Evolutionary conservation across 2,888 invertebrate genomes (phyloP), one percentile per base, ranked within the genome.

Genomic region (Pteria penguin): DNA sequence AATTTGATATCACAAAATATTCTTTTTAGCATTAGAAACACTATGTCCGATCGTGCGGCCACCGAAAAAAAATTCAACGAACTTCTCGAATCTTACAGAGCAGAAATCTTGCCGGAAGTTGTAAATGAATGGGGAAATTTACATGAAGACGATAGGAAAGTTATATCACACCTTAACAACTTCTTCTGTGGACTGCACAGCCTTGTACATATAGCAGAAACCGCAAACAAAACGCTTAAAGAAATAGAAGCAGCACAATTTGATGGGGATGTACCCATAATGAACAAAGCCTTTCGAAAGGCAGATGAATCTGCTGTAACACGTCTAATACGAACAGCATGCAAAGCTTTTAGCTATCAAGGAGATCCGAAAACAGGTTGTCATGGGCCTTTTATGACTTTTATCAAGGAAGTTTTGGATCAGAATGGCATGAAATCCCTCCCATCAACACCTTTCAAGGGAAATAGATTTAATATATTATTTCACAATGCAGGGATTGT

Each of bases 401-500:
- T 63, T 27, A 69, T 78, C 0, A 58, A 54, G 27, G 58, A 68
- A 2, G 71, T 75, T 70, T 32, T 81, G 22, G 65, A 71, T 24
- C 45, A 69, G 52, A 76, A 76, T 57, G 45, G 14, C 26, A 32
- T 71, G 67, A 24, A 29, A 2, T 33, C 61, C 24, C 36, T 79
- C 5, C 76, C 76, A n/a, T 33, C 78, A 2, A 57, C 69, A 24
- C 72, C 69, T 1, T 71, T 75, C 3, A 57, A 52, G 18, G 82
- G 82, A 1, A 76, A 79, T 55, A 36, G 73, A 14, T 80, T 80
- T n/a, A 76, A 76, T 69, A 76, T 80, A 18, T 32, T 78, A 4
- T 78, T 78, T 58, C 45, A 61, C 27, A 79, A 79, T 78, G 79
- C 79, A 31, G 72, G 71, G 22, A 62, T 73, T 52, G 63, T 79